phyloP scores from a whole-genome alignment of 2,888 invertebrate genomes.

The Aporophyla lueneburgensis region DNA sequence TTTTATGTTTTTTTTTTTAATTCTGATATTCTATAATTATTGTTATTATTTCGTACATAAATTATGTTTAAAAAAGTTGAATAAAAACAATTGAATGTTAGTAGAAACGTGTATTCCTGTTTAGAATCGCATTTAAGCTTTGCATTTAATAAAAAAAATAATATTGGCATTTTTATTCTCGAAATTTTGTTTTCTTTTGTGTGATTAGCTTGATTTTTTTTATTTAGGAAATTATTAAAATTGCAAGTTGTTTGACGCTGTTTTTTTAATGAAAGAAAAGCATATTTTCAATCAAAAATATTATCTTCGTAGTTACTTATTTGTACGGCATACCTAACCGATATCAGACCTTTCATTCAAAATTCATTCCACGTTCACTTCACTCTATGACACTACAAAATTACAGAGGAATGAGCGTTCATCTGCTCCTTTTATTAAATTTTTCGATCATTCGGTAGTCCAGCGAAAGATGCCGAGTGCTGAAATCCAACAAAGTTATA shows the following conservation, averaged over 20 bases:
- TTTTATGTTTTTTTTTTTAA: constrained; percentile 45
- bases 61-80: constrained; percentile 21
- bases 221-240: background rate
- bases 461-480: no score
- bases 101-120: constrained; percentile 35
- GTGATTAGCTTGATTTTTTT: constrained; percentile 1
- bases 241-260: background rate
- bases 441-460: no score
- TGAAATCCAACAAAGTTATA: no score
- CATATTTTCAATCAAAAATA: background rate
- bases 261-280: background rate
- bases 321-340: background rate
- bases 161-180: background rate
- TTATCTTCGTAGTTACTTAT: background rate
- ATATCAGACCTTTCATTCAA: background rate
- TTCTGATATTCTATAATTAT: constrained; percentile 48
- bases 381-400: no score
- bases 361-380: no score
- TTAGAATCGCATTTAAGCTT: constrained; percentile 41
- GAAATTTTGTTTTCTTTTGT: background rate
- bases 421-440: no score
- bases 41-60: constrained; percentile 63
- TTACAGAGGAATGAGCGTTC: no score
- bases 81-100: constrained; percentile 4
- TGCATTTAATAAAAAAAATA: constrained; percentile 31